phyloP scores from a whole-genome alignment of 2,888 invertebrate species.

The Abrostola tripartita region DNA sequence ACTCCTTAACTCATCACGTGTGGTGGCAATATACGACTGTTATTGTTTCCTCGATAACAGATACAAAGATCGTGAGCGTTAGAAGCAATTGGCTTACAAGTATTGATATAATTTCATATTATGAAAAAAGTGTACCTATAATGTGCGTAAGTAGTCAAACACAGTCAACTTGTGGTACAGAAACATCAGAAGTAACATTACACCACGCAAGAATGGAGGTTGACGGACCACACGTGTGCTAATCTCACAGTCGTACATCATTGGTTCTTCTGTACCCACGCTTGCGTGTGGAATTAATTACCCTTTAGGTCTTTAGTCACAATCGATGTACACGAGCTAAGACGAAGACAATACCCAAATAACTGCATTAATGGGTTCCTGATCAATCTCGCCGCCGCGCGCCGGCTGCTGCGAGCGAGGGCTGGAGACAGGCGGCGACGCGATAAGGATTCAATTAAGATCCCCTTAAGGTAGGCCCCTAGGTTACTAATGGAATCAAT shows the following conservation, averaged over 20 bases:
- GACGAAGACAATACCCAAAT: not conserved
- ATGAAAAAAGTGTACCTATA: no score
- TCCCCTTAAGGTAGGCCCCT: slow-evolving; percentile 1
- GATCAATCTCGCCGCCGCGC: slow-evolving; percentile 48
- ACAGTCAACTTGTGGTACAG: no score
- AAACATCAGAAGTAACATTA: no score
- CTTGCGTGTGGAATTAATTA: slow-evolving; percentile 5
- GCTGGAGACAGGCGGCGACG: slow-evolving; percentile 10
- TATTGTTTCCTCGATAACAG: no score
- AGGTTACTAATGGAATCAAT: no score
- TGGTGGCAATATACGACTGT: not conserved
- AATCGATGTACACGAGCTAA: slow-evolving; percentile 3
- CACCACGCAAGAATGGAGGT: no score
- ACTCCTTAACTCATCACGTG: not conserved
- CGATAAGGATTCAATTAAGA: slow-evolving; percentile 59
- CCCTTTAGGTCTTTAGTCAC: slow-evolving; percentile 6
- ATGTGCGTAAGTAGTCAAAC: no score
- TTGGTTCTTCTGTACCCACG: not conserved
- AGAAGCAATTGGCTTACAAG: no score
- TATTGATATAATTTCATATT: no score
- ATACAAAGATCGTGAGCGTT: no score
- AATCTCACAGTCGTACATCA: not conserved
- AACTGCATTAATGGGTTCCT: slow-evolving; percentile 44
- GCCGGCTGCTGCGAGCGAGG: not conserved
- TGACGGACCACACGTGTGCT: not conserved